Evolutionary conservation across 2,797 vertebrate genomes (phyloP).

Genomic region (Eulemur mongoz): DNA sequence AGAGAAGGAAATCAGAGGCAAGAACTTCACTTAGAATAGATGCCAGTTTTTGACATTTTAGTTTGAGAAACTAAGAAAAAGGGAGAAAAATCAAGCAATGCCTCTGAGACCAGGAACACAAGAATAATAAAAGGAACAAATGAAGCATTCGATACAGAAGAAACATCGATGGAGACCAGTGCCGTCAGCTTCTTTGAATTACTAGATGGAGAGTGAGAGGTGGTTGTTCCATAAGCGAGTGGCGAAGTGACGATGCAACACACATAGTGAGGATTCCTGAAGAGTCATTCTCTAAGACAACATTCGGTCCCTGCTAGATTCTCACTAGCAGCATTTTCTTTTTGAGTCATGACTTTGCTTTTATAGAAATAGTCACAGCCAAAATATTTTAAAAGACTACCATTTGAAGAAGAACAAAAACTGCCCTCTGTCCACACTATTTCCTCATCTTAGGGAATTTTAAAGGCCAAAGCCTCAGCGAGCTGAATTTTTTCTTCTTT

Average conservation of each 20-base stretch:
- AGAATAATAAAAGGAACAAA: conserved; percentile 63
- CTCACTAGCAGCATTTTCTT: conserved; percentile 37
- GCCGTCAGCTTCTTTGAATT: neutral
- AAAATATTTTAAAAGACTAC: conserved; percentile 43
- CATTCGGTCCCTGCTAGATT: neutral
- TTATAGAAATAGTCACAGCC: neutral
- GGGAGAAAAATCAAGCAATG: neutral
- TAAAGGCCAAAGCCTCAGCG: neutral
- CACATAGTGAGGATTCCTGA: neutral
- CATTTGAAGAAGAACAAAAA: conserved; percentile 42
- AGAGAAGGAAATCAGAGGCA: neutral
- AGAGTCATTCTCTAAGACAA: conserved; percentile 44
- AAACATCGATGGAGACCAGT: neutral
- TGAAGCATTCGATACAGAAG: neutral
- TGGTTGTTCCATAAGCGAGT: neutral
- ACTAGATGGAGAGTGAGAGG: neutral
- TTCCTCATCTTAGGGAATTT: conserved; percentile 15
- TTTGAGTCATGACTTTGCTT: conserved; percentile 44
- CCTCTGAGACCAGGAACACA: neutral
- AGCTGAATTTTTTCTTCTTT: neutral
- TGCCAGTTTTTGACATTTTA: neutral
- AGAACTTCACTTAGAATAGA: neutral
- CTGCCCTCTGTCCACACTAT: neutral
- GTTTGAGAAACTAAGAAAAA: conserved; percentile 39
- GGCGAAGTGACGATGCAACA: neutral